These are phyloP conservation scores for Thera obeliscata DNA, from an alignment of 2,888 invertebrate genomes.

Conservation along the genomic window DNA sequence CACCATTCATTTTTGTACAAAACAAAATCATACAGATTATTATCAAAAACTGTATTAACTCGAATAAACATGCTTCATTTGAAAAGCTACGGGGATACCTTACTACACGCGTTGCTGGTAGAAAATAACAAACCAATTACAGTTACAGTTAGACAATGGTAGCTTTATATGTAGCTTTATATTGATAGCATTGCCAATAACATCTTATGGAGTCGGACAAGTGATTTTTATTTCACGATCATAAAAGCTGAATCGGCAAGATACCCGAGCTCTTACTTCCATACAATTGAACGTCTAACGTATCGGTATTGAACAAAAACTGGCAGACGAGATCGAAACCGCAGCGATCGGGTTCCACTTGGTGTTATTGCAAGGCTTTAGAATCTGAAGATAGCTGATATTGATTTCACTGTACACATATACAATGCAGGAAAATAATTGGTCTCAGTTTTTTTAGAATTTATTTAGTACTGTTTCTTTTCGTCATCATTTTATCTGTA, in stretches of 20 bases:
- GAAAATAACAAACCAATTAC: neutral
- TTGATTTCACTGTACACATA: constrained; percentile 14
- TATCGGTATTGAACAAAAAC: constrained; percentile 63
- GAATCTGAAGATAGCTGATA: constrained; percentile 29
- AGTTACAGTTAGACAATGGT: no score
- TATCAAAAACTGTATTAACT: no score
- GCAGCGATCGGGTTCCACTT: constrained; percentile 46
- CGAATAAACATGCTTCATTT: no score
- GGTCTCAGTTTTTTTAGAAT: neutral
- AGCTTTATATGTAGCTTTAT: no score
- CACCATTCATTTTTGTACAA: constrained; percentile 15
- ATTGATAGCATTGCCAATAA: constrained; percentile 35
- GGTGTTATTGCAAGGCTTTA: constrained; percentile 41
- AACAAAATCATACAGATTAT: constrained; percentile 5
- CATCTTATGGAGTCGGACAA: constrained; percentile 34
- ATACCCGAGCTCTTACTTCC: constrained; percentile 67
- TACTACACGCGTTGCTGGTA: neutral
- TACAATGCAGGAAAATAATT: constrained; percentile 1
- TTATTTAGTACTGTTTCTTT: no score
- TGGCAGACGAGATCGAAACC: constrained; percentile 57
- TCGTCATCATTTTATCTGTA: no score
- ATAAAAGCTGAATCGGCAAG: constrained; percentile 51
- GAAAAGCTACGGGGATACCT: no score
- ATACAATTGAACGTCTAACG: constrained; percentile 72
- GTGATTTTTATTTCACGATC: constrained; percentile 46